Conservation (phyloP, 2,888 invertebrate genomes). For the Drosophila histrio region DNA sequence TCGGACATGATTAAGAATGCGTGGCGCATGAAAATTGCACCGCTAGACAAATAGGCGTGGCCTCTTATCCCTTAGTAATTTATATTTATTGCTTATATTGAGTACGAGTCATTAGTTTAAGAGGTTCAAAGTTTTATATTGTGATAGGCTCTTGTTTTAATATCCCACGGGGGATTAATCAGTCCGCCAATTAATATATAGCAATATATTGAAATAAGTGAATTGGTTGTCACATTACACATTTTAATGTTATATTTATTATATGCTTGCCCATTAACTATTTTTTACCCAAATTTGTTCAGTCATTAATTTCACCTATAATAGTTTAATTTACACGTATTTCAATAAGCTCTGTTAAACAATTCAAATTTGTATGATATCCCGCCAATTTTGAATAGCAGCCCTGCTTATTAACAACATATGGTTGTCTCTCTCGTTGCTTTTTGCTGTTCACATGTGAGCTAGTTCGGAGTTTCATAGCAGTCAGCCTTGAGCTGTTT, state of each 20-base stretch:
- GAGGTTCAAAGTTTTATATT: constrained; percentile 28
- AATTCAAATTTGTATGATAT: not conserved
- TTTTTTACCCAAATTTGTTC: not conserved
- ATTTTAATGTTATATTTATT: not conserved
- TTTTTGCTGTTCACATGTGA: not conserved
- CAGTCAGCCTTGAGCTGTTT: constrained; percentile 10
- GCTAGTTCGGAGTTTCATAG: not conserved
- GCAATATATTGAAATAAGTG: not conserved
- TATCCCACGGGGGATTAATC: not conserved
- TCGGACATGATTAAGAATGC: constrained; percentile 86
- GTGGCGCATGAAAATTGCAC: constrained; percentile 81
- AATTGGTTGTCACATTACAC: not conserved
- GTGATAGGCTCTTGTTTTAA: constrained; percentile 49
- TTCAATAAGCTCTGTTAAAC: not conserved
- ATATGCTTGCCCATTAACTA: constrained; percentile 24
- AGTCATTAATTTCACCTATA: not conserved
- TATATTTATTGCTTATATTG: constrained; percentile 56
- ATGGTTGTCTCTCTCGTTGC: constrained; percentile 13
- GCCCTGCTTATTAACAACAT: not conserved
- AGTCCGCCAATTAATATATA: not conserved
- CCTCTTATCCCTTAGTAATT: not conserved
- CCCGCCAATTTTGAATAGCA: not conserved
- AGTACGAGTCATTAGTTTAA: constrained; percentile 34
- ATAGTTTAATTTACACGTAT: not conserved
- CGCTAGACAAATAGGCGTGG: constrained; percentile 15